Conservation (phyloP, 2,888 invertebrate genomes). For the Dastarcus helophoroides region DNA sequence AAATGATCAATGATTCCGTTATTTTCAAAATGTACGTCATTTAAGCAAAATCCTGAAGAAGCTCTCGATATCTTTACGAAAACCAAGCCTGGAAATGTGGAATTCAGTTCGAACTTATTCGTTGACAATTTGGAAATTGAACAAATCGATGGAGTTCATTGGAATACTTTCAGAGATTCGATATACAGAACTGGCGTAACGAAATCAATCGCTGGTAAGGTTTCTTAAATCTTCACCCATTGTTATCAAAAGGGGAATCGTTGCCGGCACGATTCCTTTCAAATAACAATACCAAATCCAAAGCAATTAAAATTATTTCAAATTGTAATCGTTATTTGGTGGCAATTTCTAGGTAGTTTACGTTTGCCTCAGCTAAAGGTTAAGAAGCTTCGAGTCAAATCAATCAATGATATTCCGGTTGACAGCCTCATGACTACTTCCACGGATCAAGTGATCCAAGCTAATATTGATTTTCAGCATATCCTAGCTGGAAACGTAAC, state of each 20-base stretch:
- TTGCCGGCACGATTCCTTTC: too few species aligned
- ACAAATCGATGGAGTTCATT: conserved; percentile 26
- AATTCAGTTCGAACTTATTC: conserved; percentile 18
- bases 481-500: conserved; percentile 20
- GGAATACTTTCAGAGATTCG: conserved; percentile 26
- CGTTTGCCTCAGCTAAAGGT: conserved; percentile 17
- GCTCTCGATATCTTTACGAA: conserved; percentile 10
- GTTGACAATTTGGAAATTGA: conserved; percentile 26
- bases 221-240: too few species aligned
- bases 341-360: conserved; percentile 22
- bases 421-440: conserved; percentile 25
- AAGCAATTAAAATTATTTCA: too few species aligned
- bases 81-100: conserved; percentile 11
- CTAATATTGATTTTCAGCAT: conserved; percentile 22
- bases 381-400: conserved; percentile 15
- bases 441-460: conserved; percentile 26
- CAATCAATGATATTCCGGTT: conserved; percentile 16
- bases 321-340: too few species aligned
- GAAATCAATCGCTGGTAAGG: conserved; percentile 20
- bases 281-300: too few species aligned
- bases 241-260: too few species aligned
- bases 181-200: conserved; percentile 24
- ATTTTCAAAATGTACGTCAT: neutral
- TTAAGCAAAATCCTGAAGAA: conserved; percentile 11
- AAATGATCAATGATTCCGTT: conserved; percentile 3